Conservation (phyloP, 2,888 invertebrate genomes). For the Coenonympha arcania region DNA sequence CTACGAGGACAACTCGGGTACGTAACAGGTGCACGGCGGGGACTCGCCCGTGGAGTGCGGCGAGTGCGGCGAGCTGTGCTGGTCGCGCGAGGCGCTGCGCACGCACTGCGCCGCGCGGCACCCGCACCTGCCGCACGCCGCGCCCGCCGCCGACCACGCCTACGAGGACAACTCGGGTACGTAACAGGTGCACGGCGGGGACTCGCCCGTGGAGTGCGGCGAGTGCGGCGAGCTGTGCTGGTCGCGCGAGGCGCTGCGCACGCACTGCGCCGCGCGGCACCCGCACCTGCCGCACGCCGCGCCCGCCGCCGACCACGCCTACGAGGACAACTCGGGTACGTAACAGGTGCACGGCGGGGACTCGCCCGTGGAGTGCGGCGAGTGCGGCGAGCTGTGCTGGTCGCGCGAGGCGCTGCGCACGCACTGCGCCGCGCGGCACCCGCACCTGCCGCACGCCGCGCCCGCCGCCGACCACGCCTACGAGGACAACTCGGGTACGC, state of each 20-base stretch:
- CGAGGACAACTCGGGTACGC: too few relatives aligned
- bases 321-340: conserved; percentile 55
- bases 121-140: too few relatives aligned
- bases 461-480: too few relatives aligned
- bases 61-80: conserved; percentile 87
- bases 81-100: conserved; percentile 72
- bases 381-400: conserved; percentile 89
- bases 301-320: conserved; percentile 27
- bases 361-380: conserved; percentile 84
- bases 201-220: conserved; percentile 85
- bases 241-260: conserved; percentile 68
- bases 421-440: too few relatives aligned
- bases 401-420: conserved; percentile 62
- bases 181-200: conserved; percentile 81
- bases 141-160: too few relatives aligned
- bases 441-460: too few relatives aligned
- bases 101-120: too few relatives aligned
- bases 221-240: conserved; percentile 88
- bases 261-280: conserved; percentile 55
- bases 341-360: conserved; percentile 83
- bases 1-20: conserved; percentile 56
- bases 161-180: too few relatives aligned
- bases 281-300: conserved; percentile 47
- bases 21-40: conserved; percentile 80
- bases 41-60: conserved; percentile 87